These are phyloP conservation scores for Etheostoma perlongum DNA, from an alignment of 2,797 vertebrate species.

Conservation along the genomic window DNA sequence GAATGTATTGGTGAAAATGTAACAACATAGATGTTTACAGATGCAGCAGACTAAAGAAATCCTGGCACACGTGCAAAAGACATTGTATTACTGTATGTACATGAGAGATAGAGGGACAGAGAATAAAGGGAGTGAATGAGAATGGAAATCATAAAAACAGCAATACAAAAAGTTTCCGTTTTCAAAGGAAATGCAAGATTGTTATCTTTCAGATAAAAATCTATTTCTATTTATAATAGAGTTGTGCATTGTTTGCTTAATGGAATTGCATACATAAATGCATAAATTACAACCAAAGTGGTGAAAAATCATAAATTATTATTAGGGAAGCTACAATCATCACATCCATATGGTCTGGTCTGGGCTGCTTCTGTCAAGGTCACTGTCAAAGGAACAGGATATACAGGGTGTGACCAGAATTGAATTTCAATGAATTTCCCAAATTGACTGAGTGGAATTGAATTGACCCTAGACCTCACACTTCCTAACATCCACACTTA, in stretches of 20 bases:
- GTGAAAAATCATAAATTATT: conserved; percentile 34
- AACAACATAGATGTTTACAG: conserved; percentile 1
- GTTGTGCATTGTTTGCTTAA: conserved; percentile 49
- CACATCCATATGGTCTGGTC: conserved; percentile 45
- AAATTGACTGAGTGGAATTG: conserved; percentile 73
- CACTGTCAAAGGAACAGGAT: conserved; percentile 69
- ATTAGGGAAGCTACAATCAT: conserved; percentile 54
- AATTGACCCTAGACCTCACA: conserved; percentile 69
- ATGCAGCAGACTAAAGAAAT: neutral
- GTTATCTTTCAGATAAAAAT: conserved; percentile 60
- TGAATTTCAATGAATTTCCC: conserved; percentile 79
- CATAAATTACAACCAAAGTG: conserved; percentile 58
- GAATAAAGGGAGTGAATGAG: conserved; percentile 8
- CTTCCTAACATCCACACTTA: conserved; percentile 50
- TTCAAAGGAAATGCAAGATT: conserved; percentile 60
- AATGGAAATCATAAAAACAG: conserved; percentile 32
- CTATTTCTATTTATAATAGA: conserved; percentile 61
- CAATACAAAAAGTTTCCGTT: conserved; percentile 40
- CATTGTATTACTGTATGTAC: conserved; percentile 14
- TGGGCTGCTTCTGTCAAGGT: conserved; percentile 64
- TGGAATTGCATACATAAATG: conserved; percentile 57
- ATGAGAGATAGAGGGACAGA: conserved; percentile 7
- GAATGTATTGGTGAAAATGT: neutral
- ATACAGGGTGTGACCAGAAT: conserved; percentile 70
- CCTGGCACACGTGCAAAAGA: neutral